Evolutionary conservation across 2,113 vertebrate genomes (phyloP).

Genomic region (Channa maculata): DNA sequence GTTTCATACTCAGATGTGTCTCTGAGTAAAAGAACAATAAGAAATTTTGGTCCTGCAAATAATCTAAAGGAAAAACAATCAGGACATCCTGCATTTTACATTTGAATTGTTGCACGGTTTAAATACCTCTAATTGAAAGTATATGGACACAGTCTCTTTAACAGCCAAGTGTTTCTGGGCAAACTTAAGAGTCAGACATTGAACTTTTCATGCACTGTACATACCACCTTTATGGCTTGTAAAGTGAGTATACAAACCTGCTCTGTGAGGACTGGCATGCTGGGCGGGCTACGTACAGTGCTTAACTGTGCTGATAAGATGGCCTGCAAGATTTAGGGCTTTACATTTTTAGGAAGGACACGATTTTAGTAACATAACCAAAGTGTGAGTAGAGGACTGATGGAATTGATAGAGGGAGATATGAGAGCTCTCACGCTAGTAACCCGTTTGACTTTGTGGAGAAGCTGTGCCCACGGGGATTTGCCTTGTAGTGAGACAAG

Average conservation of each 20-base stretch:
- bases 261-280: constrained; percentile 17
- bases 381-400: constrained; percentile 59
- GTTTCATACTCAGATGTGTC: no score
- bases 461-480: not conserved
- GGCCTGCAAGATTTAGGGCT: constrained; percentile 34
- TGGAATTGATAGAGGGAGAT: constrained; percentile 43
- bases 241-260: not conserved
- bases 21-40: not conserved
- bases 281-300: not conserved
- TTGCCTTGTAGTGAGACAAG: not conserved
- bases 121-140: no score
- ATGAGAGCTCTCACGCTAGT: constrained; percentile 20
- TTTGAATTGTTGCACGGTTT: no score
- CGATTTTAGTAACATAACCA: constrained; percentile 54
- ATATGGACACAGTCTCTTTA: no score
- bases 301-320: constrained; percentile 49
- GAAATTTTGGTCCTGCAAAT: not conserved
- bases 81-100: no score
- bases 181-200: not conserved
- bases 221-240: not conserved
- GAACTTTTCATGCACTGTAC: constrained; percentile 1
- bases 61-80: no score
- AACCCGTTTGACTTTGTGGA: constrained; percentile 43
- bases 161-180: no score
- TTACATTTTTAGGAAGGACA: constrained; percentile 62